Evolutionary conservation across 2,113 vertebrate species (phyloP).

Genomic region (Collichthys lucidus): DNA sequence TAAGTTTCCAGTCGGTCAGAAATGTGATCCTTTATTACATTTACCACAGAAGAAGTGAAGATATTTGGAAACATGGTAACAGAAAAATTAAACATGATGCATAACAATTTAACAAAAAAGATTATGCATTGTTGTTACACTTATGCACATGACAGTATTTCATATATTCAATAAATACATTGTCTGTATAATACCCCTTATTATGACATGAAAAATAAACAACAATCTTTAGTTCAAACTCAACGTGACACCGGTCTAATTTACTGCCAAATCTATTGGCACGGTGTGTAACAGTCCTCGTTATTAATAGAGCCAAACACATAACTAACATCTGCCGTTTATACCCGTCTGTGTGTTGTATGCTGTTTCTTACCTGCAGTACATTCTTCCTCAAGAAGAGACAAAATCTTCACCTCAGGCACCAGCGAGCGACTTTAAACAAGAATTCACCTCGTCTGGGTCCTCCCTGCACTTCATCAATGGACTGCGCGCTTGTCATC

Average conservation of each 20-base stretch:
- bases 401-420: slow-evolving; percentile 32
- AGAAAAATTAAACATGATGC: neutral
- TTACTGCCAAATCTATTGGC: neutral
- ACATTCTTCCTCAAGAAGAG: slow-evolving; percentile 53
- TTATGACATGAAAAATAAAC: neutral
- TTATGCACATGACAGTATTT: neutral
- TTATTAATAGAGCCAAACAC: neutral
- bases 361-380: slow-evolving; percentile 71
- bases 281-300: slow-evolving; percentile 33
- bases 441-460: slow-evolving; percentile 14
- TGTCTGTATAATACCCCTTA: neutral
- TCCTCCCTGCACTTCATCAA: slow-evolving; percentile 40
- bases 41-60: slow-evolving; percentile 4
- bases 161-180: neutral
- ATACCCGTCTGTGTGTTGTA: neutral
- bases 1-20: neutral
- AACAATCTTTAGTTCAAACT: neutral
- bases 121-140: neutral
- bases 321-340: neutral
- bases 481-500: slow-evolving; percentile 18
- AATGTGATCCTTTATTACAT: neutral
- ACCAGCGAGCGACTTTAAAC: slow-evolving; percentile 27
- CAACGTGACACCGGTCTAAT: neutral
- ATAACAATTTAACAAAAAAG: neutral
- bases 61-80: neutral